phyloP scores from a whole-genome alignment of 2,888 invertebrate species.

The Antheraea yamamai region DNA sequence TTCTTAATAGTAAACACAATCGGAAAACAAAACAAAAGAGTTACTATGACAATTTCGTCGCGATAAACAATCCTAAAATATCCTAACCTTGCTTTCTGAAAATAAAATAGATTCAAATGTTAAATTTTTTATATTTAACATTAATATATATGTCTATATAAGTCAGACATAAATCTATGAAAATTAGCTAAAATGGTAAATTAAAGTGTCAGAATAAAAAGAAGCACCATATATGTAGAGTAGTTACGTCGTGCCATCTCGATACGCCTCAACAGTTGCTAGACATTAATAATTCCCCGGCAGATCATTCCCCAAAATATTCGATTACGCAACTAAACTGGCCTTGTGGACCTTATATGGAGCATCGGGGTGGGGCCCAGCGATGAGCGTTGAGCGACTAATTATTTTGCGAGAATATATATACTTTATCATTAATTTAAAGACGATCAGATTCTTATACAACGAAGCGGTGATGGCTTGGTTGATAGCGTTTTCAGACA shows the following conservation, averaged over 20 bases:
- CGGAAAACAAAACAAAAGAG: too few relatives aligned
- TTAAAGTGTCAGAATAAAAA: neutral
- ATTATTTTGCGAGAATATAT: neutral
- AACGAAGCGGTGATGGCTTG: too few relatives aligned
- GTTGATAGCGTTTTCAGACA: too few relatives aligned
- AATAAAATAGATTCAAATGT: neutral
- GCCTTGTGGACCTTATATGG: slow-evolving; percentile 61
- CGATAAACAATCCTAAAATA: too few relatives aligned
- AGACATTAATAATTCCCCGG: slow-evolving; percentile 34
- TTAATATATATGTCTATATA: neutral
- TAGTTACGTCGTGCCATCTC: neutral
- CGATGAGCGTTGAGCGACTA: slow-evolving; percentile 28
- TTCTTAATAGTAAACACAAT: too few relatives aligned
- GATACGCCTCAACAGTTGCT: slow-evolving; percentile 23
- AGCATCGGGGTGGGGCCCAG: slow-evolving; percentile 34
- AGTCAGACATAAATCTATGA: neutral
- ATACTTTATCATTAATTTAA: too few relatives aligned
- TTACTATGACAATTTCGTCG: too few relatives aligned
- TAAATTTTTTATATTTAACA: neutral
- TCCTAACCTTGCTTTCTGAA: neutral
- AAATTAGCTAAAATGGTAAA: slow-evolving; percentile 9
- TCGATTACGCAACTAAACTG: slow-evolving; percentile 51
- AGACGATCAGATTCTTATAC: too few relatives aligned
- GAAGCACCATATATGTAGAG: neutral
- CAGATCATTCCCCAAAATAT: slow-evolving; percentile 62